phyloP scores from a whole-genome alignment of 1,140 invertebrate genomes.

The Zaprionus taronus region DNA sequence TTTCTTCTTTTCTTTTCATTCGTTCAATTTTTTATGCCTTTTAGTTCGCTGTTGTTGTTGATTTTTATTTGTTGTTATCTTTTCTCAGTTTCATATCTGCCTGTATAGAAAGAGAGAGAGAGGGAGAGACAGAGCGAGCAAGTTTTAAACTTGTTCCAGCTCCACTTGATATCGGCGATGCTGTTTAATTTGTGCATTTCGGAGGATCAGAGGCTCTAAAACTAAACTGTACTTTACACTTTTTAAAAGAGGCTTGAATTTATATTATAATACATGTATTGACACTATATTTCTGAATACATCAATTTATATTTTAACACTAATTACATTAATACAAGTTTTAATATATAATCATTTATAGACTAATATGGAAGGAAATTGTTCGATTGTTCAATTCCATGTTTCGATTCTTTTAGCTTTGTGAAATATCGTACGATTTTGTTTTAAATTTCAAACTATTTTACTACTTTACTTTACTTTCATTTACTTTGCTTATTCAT shows the following conservation, averaged over 20 bases:
- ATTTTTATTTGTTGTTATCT: slow-evolving; percentile 43
- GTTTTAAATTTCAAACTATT: too few relatives aligned
- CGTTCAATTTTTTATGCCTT: slow-evolving; percentile 58
- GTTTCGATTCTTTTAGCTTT: too few relatives aligned
- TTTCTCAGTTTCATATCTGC: slow-evolving; percentile 18
- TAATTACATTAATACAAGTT: too few relatives aligned
- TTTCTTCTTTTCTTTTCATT: slow-evolving; percentile 35
- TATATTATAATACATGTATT: too few relatives aligned
- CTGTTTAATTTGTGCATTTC: slow-evolving; percentile 1
- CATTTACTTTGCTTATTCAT: neutral
- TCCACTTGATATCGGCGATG: neutral
- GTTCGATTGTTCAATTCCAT: too few relatives aligned
- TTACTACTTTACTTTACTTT: neutral
- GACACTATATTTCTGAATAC: too few relatives aligned
- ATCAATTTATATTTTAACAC: too few relatives aligned
- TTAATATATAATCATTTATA: too few relatives aligned
- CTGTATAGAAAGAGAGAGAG: neutral
- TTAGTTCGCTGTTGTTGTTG: slow-evolving; percentile 36
- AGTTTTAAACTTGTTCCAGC: slow-evolving; percentile 11
- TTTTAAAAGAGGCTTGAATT: neutral
- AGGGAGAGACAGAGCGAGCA: neutral
- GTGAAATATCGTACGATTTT: too few relatives aligned
- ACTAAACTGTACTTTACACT: slow-evolving; percentile 3
- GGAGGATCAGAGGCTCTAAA: slow-evolving; percentile 3
- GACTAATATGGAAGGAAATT: too few relatives aligned